Evolutionary conservation across 92 coral and sea anemone genomes (phyloP).

Genomic region (Meandrina meandrites): DNA sequence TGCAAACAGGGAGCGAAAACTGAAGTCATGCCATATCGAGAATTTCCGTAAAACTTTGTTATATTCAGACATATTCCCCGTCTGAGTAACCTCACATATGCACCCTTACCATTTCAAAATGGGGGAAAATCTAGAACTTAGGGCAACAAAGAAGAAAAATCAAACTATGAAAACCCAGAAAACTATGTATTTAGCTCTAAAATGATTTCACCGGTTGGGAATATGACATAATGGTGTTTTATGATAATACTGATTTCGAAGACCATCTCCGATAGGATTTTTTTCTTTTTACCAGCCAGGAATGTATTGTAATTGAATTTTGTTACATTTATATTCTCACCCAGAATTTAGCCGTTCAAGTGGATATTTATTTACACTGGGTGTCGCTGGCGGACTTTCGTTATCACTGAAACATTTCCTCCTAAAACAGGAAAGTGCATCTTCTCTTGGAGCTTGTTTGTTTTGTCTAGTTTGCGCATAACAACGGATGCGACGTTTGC

Average conservation of each 20-base stretch:
- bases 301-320: neutral
- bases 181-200: neutral
- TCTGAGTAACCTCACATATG: no score
- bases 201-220: neutral
- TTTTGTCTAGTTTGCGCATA: neutral
- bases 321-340: neutral
- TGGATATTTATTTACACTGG: neutral
- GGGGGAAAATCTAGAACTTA: neutral
- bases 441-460: constrained; percentile 12
- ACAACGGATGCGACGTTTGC: neutral
- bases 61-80: no score
- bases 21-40: no score
- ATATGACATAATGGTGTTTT: neutral
- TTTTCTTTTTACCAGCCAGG: neutral
- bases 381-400: constrained; percentile 11
- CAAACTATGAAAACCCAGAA: neutral
- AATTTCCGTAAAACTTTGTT: no score
- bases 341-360: neutral
- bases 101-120: no score
- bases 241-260: neutral
- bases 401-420: neutral
- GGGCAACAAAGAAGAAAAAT: neutral
- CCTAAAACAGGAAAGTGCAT: neutral
- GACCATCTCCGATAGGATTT: neutral
- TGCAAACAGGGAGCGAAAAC: no score